Conservation (phyloP, 2,888 invertebrate genomes). For the Gerosis bhagava region DNA sequence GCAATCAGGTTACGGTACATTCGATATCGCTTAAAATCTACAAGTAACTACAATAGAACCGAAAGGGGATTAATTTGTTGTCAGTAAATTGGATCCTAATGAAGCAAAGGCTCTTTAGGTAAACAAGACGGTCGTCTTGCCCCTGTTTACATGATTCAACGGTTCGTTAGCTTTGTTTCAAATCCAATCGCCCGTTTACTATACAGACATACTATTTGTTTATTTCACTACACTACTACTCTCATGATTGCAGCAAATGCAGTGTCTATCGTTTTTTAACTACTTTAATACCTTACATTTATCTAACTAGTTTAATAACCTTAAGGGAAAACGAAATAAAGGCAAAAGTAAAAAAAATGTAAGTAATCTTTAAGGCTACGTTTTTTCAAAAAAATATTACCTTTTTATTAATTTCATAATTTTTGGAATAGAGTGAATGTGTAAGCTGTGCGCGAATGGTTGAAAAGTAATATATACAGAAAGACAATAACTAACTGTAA, state of each 20-base stretch:
- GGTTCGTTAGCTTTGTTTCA: constrained; percentile 82
- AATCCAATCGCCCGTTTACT: constrained; percentile 67
- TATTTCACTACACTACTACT: constrained; percentile 20
- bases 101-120: constrained; percentile 81
- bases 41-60: constrained; percentile 37
- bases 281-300: too few species aligned
- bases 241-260: constrained; percentile 21
- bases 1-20: constrained; percentile 16
- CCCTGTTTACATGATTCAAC: constrained; percentile 78
- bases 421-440: too few species aligned
- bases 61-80: constrained; percentile 77
- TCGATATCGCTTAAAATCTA: constrained; percentile 23
- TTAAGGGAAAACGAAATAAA: too few species aligned
- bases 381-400: too few species aligned
- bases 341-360: too few species aligned
- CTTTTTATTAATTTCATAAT: too few species aligned
- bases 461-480: too few species aligned
- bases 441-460: too few species aligned
- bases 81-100: constrained; percentile 82
- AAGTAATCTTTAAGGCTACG: too few species aligned
- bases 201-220: constrained; percentile 39
- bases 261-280: too few species aligned
- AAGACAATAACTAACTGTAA: too few species aligned
- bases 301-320: too few species aligned
- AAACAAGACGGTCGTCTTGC: constrained; percentile 80